Conservation (phyloP, 1,140 invertebrate genomes). For the Zaprionus nigranus region DNA sequence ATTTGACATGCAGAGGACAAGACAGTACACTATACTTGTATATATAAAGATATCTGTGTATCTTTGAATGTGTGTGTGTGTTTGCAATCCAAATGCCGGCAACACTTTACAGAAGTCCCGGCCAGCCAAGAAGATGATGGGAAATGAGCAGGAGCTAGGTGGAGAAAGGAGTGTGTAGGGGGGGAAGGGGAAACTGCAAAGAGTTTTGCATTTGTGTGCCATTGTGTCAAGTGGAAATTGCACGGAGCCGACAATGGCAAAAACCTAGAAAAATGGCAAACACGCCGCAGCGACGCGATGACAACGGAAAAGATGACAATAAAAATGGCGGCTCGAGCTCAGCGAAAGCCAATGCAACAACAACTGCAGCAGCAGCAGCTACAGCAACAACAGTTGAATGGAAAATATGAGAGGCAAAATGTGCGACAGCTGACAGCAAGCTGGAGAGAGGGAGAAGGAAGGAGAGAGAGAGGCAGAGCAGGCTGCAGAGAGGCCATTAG, state of each 20-base stretch:
- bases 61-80: conserved; percentile 16
- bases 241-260: conserved; percentile 52
- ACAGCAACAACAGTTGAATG: conserved; percentile 61
- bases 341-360: conserved; percentile 28
- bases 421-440: conserved; percentile 52
- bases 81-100: conserved; percentile 56
- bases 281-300: conserved; percentile 49
- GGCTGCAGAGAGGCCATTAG: conserved; percentile 61
- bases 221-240: conserved; percentile 82
- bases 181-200: conserved; percentile 23
- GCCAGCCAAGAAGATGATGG: conserved; percentile 19
- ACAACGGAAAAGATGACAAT: conserved; percentile 76
- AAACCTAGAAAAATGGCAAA: conserved; percentile 70
- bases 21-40: conserved; percentile 2
- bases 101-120: conserved; percentile 12
- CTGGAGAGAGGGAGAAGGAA: conserved; percentile 16
- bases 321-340: conserved; percentile 68
- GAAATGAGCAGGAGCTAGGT: background rate
- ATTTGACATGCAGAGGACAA: conserved; percentile 66
- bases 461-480: conserved; percentile 26
- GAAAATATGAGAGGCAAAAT: conserved; percentile 75
- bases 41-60: background rate
- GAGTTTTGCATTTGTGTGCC: conserved; percentile 81
- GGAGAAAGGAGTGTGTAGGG: background rate
- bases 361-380: conserved; percentile 31